Percentiles rank a stretch among this genome's conserved stretches.
These are phyloP conservation scores for Ctenicera cuprea DNA, from an alignment of 2,888 invertebrate genomes.

Conservation along the genomic window DNA sequence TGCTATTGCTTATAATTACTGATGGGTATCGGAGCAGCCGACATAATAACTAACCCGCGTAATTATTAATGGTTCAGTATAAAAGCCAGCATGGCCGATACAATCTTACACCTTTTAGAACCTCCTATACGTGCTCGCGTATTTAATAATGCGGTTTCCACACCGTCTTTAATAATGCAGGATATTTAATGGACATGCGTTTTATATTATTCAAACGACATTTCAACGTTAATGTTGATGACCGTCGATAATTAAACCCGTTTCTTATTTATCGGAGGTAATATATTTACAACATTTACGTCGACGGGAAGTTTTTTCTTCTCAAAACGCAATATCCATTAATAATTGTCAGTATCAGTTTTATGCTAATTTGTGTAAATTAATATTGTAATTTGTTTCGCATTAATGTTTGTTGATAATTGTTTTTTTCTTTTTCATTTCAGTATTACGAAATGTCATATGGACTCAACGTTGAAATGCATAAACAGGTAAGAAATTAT, in stretches of 20 bases:
- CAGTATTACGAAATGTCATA: conserved; percentile 99
- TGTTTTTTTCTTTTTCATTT: conserved; percentile 75
- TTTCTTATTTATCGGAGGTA: conserved; percentile 39
- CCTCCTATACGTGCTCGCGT: conserved; percentile 42
- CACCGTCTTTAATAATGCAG: conserved; percentile 46
- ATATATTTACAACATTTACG: conserved; percentile 37
- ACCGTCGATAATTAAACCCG: conserved; percentile 36
- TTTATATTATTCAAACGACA: conserved; percentile 44
- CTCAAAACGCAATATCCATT: not conserved
- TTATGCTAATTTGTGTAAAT: conserved; percentile 14
- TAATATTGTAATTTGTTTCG: conserved; percentile 13
- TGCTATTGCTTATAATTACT: conserved; percentile 44
- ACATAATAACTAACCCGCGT: conserved; percentile 47
- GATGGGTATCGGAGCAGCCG: conserved; percentile 39
- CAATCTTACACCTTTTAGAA: conserved; percentile 47
- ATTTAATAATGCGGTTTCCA: conserved; percentile 46
- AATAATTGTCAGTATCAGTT: conserved; percentile 9
- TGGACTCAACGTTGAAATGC: conserved; percentile 95
- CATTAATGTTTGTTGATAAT: conserved; percentile 8
- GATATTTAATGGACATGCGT: conserved; percentile 44
- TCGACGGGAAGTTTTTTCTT: not conserved
- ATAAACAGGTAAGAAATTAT: conserved; percentile 47
- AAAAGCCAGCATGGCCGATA: conserved; percentile 39
- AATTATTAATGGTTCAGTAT: conserved; percentile 49
- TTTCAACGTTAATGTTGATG: conserved; percentile 44